phyloP scores from a whole-genome alignment of 2,888 invertebrate species.

The Cheilosia soror region DNA sequence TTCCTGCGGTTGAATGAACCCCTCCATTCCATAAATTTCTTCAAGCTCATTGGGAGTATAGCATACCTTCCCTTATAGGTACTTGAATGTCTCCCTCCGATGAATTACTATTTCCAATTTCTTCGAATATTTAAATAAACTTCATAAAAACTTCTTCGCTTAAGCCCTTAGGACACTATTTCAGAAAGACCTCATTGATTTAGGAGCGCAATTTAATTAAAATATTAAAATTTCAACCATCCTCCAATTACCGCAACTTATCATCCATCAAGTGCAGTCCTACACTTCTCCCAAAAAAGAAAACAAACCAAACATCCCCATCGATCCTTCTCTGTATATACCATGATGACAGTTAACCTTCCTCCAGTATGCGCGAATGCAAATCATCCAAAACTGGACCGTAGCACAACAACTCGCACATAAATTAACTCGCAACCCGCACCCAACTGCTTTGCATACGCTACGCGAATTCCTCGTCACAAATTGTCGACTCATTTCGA shows the following conservation, averaged over 20 bases:
- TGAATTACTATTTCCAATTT: too few relatives aligned
- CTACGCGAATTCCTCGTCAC: constrained; percentile 2
- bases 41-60: too few relatives aligned
- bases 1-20: too few relatives aligned
- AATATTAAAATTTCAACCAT: constrained; percentile 58
- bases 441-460: constrained; percentile 39
- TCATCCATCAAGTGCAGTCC: constrained; percentile 43
- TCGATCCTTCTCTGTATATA: constrained; percentile 21
- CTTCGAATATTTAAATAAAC: too few relatives aligned
- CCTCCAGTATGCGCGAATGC: constrained; percentile 11
- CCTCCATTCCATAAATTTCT: too few relatives aligned
- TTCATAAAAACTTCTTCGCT: too few relatives aligned
- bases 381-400: constrained; percentile 36
- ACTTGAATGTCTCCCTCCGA: too few relatives aligned
- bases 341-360: constrained; percentile 33
- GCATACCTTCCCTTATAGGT: too few relatives aligned
- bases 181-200: not conserved
- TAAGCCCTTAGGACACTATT: not conserved
- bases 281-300: not conserved
- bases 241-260: constrained; percentile 45
- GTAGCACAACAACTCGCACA: not conserved
- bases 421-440: constrained; percentile 44
- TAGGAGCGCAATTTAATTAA: constrained; percentile 37
- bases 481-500: constrained; percentile 65
- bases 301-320: constrained; percentile 3